Conservation (phyloP, 1,140 invertebrate species). For the Drosophila pseudoananassae region DNA sequence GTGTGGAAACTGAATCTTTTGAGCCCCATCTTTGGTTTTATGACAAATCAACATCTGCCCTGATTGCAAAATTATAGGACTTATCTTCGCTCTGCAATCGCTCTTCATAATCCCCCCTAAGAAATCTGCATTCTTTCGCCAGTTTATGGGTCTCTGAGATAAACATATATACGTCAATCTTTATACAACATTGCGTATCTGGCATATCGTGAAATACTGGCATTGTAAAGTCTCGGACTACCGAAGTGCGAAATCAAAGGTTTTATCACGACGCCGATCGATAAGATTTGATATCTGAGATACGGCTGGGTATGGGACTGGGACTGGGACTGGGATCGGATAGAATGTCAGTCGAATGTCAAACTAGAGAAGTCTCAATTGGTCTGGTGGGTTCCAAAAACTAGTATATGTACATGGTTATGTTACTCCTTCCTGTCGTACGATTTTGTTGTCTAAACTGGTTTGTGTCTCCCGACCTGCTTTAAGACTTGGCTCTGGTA, state of each 20-base stretch:
- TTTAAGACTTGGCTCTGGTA: constrained; percentile 19
- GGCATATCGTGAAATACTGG: background rate
- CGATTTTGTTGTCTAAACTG: constrained; percentile 44
- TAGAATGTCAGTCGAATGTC: constrained; percentile 33
- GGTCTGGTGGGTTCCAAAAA: background rate
- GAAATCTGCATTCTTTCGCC: background rate
- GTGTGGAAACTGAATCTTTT: background rate
- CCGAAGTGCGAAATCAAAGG: constrained; percentile 34
- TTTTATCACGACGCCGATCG: constrained; percentile 24
- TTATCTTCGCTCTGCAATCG: background rate
- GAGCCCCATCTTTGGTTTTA: background rate
- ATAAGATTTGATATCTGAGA: constrained; percentile 46
- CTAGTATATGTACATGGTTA: too few relatives aligned
- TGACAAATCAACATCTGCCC: background rate
- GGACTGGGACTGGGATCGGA: constrained; percentile 6
- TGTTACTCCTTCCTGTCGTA: constrained; percentile 15
- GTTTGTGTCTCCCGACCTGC: constrained; percentile 40
- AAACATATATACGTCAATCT: constrained; percentile 2
- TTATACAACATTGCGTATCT: constrained; percentile 9
- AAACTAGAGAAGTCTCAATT: background rate
- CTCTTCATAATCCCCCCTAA: background rate
- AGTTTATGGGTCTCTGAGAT: background rate
- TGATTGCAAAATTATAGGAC: background rate
- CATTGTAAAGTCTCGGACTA: constrained; percentile 19
- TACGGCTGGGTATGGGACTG: constrained; percentile 4